Conservation (phyloP, 2,888 invertebrate species). For the Koerneria pararmatus region DNA sequence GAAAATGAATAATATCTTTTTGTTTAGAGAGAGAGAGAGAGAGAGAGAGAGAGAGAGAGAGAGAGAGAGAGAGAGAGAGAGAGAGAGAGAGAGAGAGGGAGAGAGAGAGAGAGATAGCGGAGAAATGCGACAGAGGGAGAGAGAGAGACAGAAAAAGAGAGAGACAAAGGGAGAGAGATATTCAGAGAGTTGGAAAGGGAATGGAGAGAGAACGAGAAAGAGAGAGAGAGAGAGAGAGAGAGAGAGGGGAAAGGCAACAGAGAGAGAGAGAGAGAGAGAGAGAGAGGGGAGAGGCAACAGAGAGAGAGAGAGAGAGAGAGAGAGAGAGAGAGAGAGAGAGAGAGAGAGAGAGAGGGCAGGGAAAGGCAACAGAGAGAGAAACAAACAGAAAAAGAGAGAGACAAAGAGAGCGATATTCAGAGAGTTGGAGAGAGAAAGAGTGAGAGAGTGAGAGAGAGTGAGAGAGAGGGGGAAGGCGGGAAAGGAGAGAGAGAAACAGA, state of each 20-base stretch:
- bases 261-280: neutral
- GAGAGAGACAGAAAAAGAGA: too few relatives aligned
- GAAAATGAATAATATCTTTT: too few relatives aligned
- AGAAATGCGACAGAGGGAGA: neutral
- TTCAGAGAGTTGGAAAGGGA: neutral
- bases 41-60: neutral
- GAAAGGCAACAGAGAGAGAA: neutral
- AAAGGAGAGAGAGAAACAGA: neutral
- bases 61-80: constrained; percentile 9
- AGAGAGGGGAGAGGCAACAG: neutral
- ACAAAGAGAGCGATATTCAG: too few relatives aligned
- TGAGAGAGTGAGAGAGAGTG: too few relatives aligned
- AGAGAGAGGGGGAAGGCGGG: neutral
- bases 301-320: neutral
- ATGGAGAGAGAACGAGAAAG: neutral
- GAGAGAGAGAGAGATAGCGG: neutral
- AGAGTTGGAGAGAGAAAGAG: too few relatives aligned
- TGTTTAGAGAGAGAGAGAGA: neutral
- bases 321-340: neutral
- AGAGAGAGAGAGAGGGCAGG: neutral
- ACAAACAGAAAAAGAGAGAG: neutral
- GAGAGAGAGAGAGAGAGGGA: neutral
- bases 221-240: too few relatives aligned
- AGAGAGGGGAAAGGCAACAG: neutral
- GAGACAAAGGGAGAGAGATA: too few relatives aligned